Base-by-base conservation (phyloP, 2,113 vertebrate genomes). In the Brachirus orientalis region DNA sequence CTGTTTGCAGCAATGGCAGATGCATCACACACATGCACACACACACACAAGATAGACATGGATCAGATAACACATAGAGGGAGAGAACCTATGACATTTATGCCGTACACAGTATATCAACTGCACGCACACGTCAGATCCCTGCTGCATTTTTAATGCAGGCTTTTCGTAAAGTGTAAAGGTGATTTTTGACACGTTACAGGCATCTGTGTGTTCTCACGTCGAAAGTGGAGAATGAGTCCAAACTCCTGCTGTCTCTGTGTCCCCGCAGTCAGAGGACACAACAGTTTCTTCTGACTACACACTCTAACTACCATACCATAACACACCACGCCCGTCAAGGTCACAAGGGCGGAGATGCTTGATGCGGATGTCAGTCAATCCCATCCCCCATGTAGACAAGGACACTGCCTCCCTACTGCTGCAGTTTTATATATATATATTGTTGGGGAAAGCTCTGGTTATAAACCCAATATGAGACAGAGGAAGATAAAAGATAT, bases 1-100 rank as follows among this genome's bases (percentile, higher is more conserved):
- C 89, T 90, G 89, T 82, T 85, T 84, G 69, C 72, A 74, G 74
- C 77, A 67, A 79, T 59, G 70, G 76, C 73, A 77, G 69, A 88
- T 54, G 61, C 72, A 82, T 73, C n/a, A 14, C 11, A 46, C 51
- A 51, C 51, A 60, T 46, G 33, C 64, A 59, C 51, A 73, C 56
- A 63, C 53, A 60, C 53, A 37, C 62, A 81, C 28, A 50, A 53
- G 75, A 77, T 71, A 61, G 68, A 55, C 40, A 5, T 51, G 73
- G 77, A 82, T 84, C 82, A 79, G 76, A 82, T 86, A 80, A 79
- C 78, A 77, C 40, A 10, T 1, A 38, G 66, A 55, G 57, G 35
- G 53, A 77, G 47, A 52, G 47, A 75, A 80, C 79, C 75, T 77
- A 50, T 69, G 80, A 82, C 82, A 85, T 78, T 63, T 77, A 67